Evolutionary conservation across 2,888 invertebrate genomes (phyloP), one percentile per base, ranked within the genome.

Genomic region (Hydrotaea cyrtoneurina): DNA sequence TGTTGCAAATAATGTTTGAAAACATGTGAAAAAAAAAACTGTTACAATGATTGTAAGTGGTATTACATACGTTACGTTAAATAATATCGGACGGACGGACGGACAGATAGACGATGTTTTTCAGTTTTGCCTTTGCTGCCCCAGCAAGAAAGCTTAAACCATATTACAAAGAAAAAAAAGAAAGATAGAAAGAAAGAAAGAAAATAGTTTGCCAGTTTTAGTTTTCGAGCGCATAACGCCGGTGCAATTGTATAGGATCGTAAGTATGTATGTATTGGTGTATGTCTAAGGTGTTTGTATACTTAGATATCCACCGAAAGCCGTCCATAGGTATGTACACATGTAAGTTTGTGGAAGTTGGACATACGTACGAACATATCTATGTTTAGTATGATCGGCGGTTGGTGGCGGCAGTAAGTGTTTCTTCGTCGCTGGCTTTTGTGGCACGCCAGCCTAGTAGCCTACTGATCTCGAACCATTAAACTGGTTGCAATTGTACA

Each of bases 401-500:
- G 46, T 43, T 19, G 39, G 69, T 46, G 39, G 15, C 31, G 59
- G 59, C 17, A 31, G 31, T 62, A 62, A 31, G 62, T 31, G 31
- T 62, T 66, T 64, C 39, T 36, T 64, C 19, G 66, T 66, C 39
- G 43, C 36, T 39, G 39, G 73, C 53, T 74, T 59, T 74, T 59
- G 74, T 74, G 74, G 74, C 74, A 74, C 59, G 74, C 59, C 74
- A 74, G 74, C 74, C 74, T 74, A 74, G 43, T 74, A 74, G 74
- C 74, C 74, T 74, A 74, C 59, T 74, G 74, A 74, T 74, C 74
- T 74, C 74, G 59, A 74, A 74, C 57, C 74, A 74, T 59, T 59
- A 74, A 31, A 74, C 74, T 74, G 74, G 74, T 74, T 74, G 74
- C 43, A 69, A 69, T 69, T 69, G 69, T 46, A 46, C 39, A 23